Evolutionary conservation across 35 echinoderm and acorn worm species (phyloP), one percentile per base, ranked within the genome.

Genomic region (Strongylocentrotus purpuratus): DNA sequence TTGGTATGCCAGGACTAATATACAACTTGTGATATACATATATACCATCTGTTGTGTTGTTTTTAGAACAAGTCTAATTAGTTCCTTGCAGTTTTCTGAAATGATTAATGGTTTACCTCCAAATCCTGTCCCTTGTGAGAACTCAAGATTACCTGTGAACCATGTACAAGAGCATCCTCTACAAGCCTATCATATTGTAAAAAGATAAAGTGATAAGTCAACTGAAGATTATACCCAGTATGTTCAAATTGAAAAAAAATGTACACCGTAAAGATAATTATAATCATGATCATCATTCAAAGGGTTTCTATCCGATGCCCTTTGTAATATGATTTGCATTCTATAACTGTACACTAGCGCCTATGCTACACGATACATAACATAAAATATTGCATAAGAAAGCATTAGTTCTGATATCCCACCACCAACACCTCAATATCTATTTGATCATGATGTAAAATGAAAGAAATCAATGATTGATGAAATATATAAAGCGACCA

Each of bases 331-430:
- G 7, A 28, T 28, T 22, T 7, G 25, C 65, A 78, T 78, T 7
- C 65, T 18, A 78, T 78, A 78, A 78, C 65, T 78, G 20, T 78
- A 78, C 65, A 28, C 28, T 78, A 78, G 65, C 25, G 28, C 28
- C 65, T 78, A 78, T 78, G 22, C 65, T 78, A n/a, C 65, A 78
- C 28, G 20, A 78, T 78, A 78, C 65, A 78, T 78, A 78, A 78
- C 65, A 78, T 78, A 78, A 78, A 78, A 78, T 78, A 78, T 78
- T 78, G 65, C 65, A 78, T 78, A 78, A 78, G 65, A 78, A 78
- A 78, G 61, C 65, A 28, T 78, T n/a, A 78, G 28, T 22, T 78
- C 20, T 28, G 65, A 78, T 78, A 78, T 28, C 65, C 65, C 65
- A 78, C 65, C 65, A 78, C 65, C 65, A 78, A n/a, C 10, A 12